Evolutionary conservation across 1,140 invertebrate genomes (phyloP).

Genomic region (Drosophila baimaii): DNA sequence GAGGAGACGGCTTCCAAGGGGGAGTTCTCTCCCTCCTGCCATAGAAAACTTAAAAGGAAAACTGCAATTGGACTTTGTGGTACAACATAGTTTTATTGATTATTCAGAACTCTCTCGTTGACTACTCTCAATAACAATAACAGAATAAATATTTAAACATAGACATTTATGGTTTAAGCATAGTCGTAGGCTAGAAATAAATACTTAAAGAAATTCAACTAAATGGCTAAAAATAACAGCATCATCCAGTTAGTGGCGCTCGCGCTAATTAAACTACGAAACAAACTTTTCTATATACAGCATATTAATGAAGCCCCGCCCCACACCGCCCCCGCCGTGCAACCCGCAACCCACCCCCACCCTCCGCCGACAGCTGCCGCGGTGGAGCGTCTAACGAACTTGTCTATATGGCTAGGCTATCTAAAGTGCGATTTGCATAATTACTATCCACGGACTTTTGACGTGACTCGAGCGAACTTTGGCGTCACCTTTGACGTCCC

Average conservation of each 20-base stretch:
- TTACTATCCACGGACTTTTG: constrained; percentile 56
- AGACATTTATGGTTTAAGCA: constrained; percentile 41
- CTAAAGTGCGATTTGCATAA: constrained; percentile 76
- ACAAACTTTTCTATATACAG: constrained; percentile 75
- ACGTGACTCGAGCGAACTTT: constrained; percentile 59
- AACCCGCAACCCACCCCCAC: constrained; percentile 4
- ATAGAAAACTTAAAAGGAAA: neutral
- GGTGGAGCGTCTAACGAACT: constrained; percentile 39
- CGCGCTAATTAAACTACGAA: constrained; percentile 71
- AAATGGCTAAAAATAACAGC: constrained; percentile 76
- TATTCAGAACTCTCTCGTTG: constrained; percentile 54
- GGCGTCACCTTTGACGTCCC: constrained; percentile 13
- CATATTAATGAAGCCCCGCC: constrained; percentile 55
- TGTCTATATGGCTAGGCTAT: constrained; percentile 70
- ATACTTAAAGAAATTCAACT: constrained; percentile 65
- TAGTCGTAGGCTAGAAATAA: constrained; percentile 49
- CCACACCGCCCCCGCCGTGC: constrained; percentile 10
- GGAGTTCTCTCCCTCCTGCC: neutral
- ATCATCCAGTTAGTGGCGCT: constrained; percentile 30
- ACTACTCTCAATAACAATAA: constrained; percentile 67
- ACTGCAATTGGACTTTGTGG: constrained; percentile 4
- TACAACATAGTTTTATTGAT: constrained; percentile 62
- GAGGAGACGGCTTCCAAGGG: too few species aligned
- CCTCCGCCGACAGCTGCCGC: constrained; percentile 46
- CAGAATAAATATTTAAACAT: constrained; percentile 45